Evolutionary conservation across 2,797 vertebrate species (phyloP).

Genomic region (Perdix hodgsoniae): DNA sequence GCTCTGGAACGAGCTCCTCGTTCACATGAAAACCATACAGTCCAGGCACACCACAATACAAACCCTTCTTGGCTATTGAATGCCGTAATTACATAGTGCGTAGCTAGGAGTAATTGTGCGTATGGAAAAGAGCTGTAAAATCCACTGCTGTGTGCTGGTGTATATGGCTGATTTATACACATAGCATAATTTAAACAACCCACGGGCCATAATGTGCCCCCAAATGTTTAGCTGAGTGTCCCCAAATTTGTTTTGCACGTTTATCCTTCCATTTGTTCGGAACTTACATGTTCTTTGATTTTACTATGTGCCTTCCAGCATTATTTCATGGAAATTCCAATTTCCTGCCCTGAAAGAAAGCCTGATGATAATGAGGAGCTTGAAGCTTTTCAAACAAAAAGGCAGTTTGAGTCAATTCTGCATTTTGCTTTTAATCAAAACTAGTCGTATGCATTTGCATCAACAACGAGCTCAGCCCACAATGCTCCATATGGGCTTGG

Average conservation of each 20-base stretch:
- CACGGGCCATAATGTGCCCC: conserved; percentile 1
- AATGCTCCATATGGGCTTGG: conserved; percentile 61
- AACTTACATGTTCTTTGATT: conserved; percentile 46
- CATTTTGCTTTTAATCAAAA: conserved; percentile 62
- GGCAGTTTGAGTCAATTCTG: conserved; percentile 56
- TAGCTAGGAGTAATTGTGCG: neutral
- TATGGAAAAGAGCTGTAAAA: neutral
- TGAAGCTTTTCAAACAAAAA: conserved; percentile 32
- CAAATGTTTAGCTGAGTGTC: neutral
- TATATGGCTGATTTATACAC: neutral
- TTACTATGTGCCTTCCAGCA: conserved; percentile 35
- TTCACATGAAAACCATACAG: neutral
- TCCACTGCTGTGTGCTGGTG: neutral
- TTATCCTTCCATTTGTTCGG: conserved; percentile 24
- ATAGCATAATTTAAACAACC: neutral
- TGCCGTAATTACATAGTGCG: neutral
- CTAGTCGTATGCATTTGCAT: conserved; percentile 61
- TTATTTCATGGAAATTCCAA: conserved; percentile 69
- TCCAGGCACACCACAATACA: neutral
- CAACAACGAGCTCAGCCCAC: conserved; percentile 29
- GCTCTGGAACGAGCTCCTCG: neutral
- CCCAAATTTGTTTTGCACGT: conserved; percentile 19
- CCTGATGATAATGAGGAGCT: conserved; percentile 66
- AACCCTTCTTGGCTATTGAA: neutral
- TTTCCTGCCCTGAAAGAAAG: conserved; percentile 65